Evolutionary conservation across 2,888 invertebrate genomes (phyloP), one percentile per base, ranked within the genome.

Genomic region (Lissonota sp.): DNA sequence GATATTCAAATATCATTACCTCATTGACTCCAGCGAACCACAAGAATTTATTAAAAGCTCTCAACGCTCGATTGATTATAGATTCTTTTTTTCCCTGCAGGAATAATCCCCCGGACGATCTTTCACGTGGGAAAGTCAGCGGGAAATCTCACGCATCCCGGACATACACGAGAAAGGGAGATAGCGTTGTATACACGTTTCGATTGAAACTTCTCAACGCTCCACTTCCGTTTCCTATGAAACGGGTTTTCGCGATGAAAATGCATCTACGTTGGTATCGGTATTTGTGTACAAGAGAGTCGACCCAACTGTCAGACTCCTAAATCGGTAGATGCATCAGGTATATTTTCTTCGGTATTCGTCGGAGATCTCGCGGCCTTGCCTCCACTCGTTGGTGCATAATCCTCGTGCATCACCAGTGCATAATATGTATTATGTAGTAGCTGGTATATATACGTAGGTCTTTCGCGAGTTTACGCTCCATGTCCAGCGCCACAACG

Each of bases 391-490:
- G 70, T 73, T 79, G 76, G 64, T 78, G 70, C 73, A 82, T 78
- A 75, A 80, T 83, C 72, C 82, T 72, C 46, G 49, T 67, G 71
- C 55, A 62, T 77, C 73, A 51, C 70, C 57, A 26, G 26, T 70
- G 63, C 75, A 80, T 80, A 79, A 78, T 78, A 79, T 74, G 74
- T 75, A 79, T 79, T 75, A 80, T 66, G 69, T 58, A 53, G 75
- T 53, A 70, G 63, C 46, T 12, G 49, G 39, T 49, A 7, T 42
- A 26, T 12, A 42, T 12, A 58, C 49, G 51, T 10, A 64, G 69
- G 55, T 57, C 58, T 70, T 74, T 57, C 74, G 16, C 69, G 70
- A 74, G 64, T 79, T 79, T 64, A 74, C 72, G 62, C 60, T 79
- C 57, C 63, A 37, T 53, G 74, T 74, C 74, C 64, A 63, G 51